These are phyloP conservation scores for Otolemur garnettii DNA, from an alignment of 2,113 vertebrate genomes.

Conservation along the genomic window DNA sequence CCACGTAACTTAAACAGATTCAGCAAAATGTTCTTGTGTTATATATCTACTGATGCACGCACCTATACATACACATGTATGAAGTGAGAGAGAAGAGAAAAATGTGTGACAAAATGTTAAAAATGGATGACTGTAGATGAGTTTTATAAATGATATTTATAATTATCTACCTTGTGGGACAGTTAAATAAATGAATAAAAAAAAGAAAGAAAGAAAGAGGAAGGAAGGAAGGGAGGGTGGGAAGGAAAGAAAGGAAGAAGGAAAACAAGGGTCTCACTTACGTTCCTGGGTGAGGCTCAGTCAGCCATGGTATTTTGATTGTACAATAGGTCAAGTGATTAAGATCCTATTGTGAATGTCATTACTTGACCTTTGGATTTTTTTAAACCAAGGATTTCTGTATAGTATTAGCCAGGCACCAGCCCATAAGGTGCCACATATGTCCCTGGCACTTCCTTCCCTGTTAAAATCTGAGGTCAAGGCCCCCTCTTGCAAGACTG, in stretches of 20 bases:
- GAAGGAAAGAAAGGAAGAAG: too few relatives aligned
- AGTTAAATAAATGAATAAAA: constrained; percentile 49
- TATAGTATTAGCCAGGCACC: background rate
- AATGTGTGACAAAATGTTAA: background rate
- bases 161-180: background rate
- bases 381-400: constrained; percentile 14
- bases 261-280: too few relatives aligned
- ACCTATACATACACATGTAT: background rate
- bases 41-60: background rate
- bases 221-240: too few relatives aligned
- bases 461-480: background rate
- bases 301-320: background rate
- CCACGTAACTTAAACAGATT: background rate
- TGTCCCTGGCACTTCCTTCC: background rate
- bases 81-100: background rate
- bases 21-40: background rate
- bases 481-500: background rate
- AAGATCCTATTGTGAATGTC: background rate
- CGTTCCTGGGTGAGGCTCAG: background rate
- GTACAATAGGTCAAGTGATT: background rate
- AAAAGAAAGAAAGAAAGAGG: background rate
- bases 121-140: constrained; percentile 12
- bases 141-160: background rate
- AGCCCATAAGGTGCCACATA: background rate
- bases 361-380: background rate